phyloP scores from a whole-genome alignment of 2,888 invertebrate genomes.

The Caenorhabditis sp. region DNA sequence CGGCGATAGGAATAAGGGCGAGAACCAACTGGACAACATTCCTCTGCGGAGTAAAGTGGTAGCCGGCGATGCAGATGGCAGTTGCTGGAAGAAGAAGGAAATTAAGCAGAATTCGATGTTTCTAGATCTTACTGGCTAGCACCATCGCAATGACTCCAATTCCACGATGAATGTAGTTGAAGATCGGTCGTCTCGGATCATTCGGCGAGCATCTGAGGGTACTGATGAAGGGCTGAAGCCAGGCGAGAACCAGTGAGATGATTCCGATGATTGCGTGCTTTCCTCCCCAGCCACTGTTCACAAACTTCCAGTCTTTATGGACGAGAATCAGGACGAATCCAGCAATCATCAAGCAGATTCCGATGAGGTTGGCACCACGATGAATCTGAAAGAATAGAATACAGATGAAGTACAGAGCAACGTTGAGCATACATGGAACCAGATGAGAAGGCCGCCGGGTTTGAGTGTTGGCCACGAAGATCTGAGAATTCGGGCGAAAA shows the following conservation, averaged over 20 bases:
- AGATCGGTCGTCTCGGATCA: conserved; percentile 65
- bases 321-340: conserved; percentile 62
- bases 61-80: conserved; percentile 61
- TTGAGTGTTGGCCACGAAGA: conserved; percentile 63
- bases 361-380: conserved; percentile 63
- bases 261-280: conserved; percentile 64
- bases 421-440: conserved; percentile 66
- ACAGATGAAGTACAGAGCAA: neutral
- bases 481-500: conserved; percentile 67
- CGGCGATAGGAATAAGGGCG: conserved; percentile 51
- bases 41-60: conserved; percentile 49
- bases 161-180: conserved; percentile 68
- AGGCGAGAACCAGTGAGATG: conserved; percentile 62
- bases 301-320: conserved; percentile 66
- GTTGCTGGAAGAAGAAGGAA: conserved; percentile 54
- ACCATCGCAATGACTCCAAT: conserved; percentile 64
- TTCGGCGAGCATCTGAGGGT: conserved; percentile 65
- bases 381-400: conserved; percentile 58
- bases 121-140: conserved; percentile 60
- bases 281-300: conserved; percentile 53
- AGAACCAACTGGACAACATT: conserved; percentile 47
- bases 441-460: conserved; percentile 67
- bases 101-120: neutral
- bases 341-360: conserved; percentile 63
- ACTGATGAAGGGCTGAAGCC: conserved; percentile 69